Conservation (phyloP, 2,797 vertebrate species). For the Decapterus maruadsi region DNA sequence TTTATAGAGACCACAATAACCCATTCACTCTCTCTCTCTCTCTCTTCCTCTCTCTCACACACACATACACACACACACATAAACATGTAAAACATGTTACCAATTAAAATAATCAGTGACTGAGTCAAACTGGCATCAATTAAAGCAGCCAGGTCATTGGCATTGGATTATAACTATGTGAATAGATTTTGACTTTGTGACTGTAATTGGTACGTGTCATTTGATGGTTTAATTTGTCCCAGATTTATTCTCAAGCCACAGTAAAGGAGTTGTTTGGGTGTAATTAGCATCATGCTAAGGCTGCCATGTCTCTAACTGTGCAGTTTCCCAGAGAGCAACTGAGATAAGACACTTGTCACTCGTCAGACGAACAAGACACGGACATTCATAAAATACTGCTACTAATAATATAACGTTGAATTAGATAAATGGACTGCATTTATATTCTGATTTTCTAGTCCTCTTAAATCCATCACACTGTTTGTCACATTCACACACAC, state of each 20-base stretch:
- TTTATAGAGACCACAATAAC: slow-evolving; percentile 10
- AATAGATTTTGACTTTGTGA: slow-evolving; percentile 34
- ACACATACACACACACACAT: neutral
- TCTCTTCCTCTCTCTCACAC: too few species aligned
- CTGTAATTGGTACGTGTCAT: slow-evolving; percentile 62
- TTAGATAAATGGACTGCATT: too few species aligned
- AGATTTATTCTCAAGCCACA: slow-evolving; percentile 62
- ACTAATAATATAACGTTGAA: too few species aligned
- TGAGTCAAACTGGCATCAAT: slow-evolving; percentile 32
- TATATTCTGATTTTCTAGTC: too few species aligned
- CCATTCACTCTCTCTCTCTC: too few species aligned
- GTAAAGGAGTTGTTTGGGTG: slow-evolving; percentile 47
- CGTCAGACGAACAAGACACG: too few species aligned
- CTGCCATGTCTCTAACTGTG: slow-evolving; percentile 49
- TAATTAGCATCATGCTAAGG: slow-evolving; percentile 64
- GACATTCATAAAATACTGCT: too few species aligned
- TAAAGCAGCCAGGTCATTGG: slow-evolving; percentile 30
- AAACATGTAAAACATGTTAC: slow-evolving; percentile 1
- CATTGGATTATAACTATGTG: slow-evolving; percentile 25
- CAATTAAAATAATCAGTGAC: slow-evolving; percentile 38
- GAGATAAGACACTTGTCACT: slow-evolving; percentile 1
- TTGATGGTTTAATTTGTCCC: slow-evolving; percentile 66
- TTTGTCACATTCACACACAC: too few species aligned
- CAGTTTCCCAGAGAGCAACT: slow-evolving; percentile 12
- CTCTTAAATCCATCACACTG: too few species aligned